Percentiles rank a stretch among this genome's conserved stretches.
Evolutionary conservation across 2,113 vertebrate genomes (phyloP).

Genomic region (Lamprologus lemairii): DNA sequence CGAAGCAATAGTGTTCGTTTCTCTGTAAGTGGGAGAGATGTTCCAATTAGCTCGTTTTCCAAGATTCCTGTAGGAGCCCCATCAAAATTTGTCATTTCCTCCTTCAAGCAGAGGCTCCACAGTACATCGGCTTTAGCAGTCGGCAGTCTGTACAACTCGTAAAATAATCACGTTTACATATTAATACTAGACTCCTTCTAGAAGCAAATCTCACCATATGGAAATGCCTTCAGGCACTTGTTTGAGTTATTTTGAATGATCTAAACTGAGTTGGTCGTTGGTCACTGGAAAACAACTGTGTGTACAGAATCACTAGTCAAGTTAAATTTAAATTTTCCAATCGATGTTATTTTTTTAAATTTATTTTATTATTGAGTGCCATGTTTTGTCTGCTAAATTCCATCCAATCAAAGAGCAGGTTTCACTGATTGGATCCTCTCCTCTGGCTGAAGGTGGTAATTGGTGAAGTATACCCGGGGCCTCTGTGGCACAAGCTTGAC

Average conservation of each 20-base stretch:
- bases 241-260: background rate
- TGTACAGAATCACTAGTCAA: background rate
- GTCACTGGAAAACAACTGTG: background rate
- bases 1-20: background rate
- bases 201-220: background rate
- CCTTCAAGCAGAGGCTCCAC: background rate
- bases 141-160: background rate
- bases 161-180: background rate
- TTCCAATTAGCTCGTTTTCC: background rate
- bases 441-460: background rate
- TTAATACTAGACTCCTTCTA: background rate
- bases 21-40: background rate
- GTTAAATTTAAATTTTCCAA: background rate
- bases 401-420: background rate
- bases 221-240: background rate
- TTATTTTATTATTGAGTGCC: background rate
- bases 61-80: background rate
- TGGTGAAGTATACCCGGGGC: background rate
- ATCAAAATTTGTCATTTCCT: background rate
- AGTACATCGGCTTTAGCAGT: background rate
- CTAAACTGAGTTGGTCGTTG: background rate
- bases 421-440: background rate
- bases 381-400: background rate
- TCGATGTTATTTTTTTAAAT: rapidly evolving
- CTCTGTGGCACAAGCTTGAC: background rate